A percentile compares a stretch with the other conserved stretches of the same genome.
Evolutionary conservation across 2,797 vertebrate species (phyloP).

Genomic region (Valencia hispanica): DNA sequence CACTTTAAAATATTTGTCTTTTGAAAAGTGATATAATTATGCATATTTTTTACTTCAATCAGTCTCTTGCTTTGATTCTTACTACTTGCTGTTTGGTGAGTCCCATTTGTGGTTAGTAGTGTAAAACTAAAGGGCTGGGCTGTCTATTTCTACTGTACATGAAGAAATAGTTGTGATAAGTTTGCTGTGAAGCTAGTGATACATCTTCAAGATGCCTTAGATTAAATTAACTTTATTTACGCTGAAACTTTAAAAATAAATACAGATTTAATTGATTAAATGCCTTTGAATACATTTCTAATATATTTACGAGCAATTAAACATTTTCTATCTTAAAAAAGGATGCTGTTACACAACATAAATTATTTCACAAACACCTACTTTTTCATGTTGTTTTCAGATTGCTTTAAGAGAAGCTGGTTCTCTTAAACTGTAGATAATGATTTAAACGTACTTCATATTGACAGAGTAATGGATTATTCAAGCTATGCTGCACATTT

Average conservation of each 20-base stretch:
- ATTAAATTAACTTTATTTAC: neutral
- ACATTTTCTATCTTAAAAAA: neutral
- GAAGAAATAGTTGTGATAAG: neutral
- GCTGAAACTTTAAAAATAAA: neutral
- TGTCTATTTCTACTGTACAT: too few species aligned
- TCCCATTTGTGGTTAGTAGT: neutral
- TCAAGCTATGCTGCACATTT: slow-evolving; percentile 6
- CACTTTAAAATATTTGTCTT: neutral
- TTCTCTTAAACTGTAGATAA: neutral
- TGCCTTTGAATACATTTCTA: neutral
- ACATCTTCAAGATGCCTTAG: neutral
- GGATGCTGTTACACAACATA: neutral
- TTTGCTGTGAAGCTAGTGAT: neutral
- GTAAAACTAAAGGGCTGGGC: neutral
- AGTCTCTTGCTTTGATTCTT: neutral
- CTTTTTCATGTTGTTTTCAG: slow-evolving; percentile 26
- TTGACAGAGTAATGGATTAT: neutral
- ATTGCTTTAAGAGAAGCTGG: neutral
- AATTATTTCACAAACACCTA: slow-evolving; percentile 1
- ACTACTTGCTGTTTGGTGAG: neutral
- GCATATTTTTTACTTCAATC: neutral
- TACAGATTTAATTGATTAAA: neutral
- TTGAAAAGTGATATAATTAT: neutral
- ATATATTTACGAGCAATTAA: too few species aligned
- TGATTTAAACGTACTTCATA: slow-evolving; percentile 14